Conservation (phyloP, 2,888 invertebrate species). For the Altica lythri region DNA sequence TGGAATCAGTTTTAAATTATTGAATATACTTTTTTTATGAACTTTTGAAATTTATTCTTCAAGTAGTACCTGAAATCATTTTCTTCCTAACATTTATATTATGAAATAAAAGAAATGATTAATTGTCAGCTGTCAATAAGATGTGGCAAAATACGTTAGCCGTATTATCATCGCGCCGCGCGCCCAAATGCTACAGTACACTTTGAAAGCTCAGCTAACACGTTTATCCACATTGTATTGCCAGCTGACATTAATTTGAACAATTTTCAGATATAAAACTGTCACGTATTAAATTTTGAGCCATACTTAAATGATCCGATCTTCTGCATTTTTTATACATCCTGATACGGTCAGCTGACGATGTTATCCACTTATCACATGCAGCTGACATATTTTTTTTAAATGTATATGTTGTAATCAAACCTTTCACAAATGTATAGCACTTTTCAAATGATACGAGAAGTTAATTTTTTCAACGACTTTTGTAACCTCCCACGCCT, state of each 20-base stretch:
- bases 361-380: neutral
- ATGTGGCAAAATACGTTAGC: neutral
- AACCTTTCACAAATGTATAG: neutral
- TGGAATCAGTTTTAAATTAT: no score
- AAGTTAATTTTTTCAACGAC: no score
- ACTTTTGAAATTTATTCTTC: no score
- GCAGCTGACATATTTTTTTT: slow-evolving; percentile 7
- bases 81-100: no score
- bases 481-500: neutral
- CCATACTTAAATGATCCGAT: neutral
- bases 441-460: neutral
- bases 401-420: neutral
- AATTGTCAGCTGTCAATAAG: no score
- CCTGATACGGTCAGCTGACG: neutral
- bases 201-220: neutral
- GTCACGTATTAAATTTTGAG: neutral
- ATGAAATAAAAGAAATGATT: no score
- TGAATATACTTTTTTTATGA: no score
- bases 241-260: no score
- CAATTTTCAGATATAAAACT: neutral
- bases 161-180: neutral
- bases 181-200: no score
- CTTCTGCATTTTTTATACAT: neutral
- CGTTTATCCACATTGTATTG: neutral
- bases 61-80: no score